A percentile compares a stretch with the other conserved stretches of the same genome.
These are phyloP conservation scores for Selene dorsalis DNA, from an alignment of 2,797 vertebrate genomes.

Conservation along the genomic window DNA sequence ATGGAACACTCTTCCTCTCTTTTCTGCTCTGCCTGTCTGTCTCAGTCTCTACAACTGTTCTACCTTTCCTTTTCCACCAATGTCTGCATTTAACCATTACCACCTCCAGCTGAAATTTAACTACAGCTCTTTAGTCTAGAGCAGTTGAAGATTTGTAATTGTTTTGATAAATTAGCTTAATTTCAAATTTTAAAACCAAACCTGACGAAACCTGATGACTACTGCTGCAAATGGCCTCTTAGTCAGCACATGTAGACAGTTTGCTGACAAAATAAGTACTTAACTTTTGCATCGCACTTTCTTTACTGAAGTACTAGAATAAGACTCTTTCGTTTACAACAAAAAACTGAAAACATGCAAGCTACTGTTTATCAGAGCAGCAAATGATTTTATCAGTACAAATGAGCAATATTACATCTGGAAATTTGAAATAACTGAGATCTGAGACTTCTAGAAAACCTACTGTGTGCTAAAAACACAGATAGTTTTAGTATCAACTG, in stretches of 20 bases:
- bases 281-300: neutral
- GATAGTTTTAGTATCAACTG: neutral
- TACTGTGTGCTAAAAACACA: neutral
- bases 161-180: neutral
- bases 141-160: too few species aligned
- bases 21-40: conserved; percentile 34
- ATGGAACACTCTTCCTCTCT: conserved; percentile 33
- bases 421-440: neutral
- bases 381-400: neutral
- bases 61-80: neutral
- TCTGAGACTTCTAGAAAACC: neutral
- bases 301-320: neutral
- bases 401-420: neutral
- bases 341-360: neutral
- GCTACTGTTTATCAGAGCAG: neutral
- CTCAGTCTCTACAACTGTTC: conserved; percentile 27
- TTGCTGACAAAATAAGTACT: neutral
- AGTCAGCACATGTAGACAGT: too few species aligned
- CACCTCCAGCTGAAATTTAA: neutral
- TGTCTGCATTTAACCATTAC: neutral
- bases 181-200: neutral
- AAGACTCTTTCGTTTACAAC: neutral
- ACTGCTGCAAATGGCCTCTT: too few species aligned
- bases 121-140: too few species aligned
- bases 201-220: too few species aligned